Evolutionary conservation across 2,888 invertebrate genomes (phyloP).

Genomic region (Drosophila mimica): DNA sequence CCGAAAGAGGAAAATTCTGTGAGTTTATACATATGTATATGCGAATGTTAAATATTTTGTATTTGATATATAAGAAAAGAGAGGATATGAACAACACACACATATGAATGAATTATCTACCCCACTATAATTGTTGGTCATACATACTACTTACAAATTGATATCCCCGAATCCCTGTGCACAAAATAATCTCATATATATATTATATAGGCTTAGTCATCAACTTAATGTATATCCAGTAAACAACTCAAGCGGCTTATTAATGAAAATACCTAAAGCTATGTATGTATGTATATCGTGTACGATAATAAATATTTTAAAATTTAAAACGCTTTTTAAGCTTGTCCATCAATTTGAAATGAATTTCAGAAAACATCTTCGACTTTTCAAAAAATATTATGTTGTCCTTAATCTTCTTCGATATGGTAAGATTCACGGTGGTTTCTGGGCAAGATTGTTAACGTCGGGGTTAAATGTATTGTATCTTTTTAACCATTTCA

Average conservation of each 20-base stretch:
- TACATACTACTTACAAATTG: slow-evolving; percentile 12
- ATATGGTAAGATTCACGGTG: not conserved
- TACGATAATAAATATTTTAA: slow-evolving; percentile 65
- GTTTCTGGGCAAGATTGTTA: not conserved
- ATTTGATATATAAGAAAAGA: slow-evolving; percentile 36
- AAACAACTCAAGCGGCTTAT: slow-evolving; percentile 60
- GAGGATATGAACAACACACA: slow-evolving; percentile 49
- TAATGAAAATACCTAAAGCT: slow-evolving; percentile 46
- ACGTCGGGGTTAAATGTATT: not conserved
- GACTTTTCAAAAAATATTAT: too few relatives aligned
- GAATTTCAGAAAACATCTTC: not conserved
- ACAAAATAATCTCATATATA: slow-evolving; percentile 62
- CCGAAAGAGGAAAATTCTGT: slow-evolving; percentile 27
- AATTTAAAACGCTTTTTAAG: slow-evolving; percentile 20
- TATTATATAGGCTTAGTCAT: slow-evolving; percentile 36
- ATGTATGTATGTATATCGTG: slow-evolving; percentile 65
- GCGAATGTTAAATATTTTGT: slow-evolving; percentile 74
- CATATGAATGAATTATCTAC: slow-evolving; percentile 60
- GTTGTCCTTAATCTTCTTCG: too few relatives aligned
- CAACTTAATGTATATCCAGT: slow-evolving; percentile 67
- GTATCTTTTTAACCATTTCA: not conserved
- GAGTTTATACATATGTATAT: slow-evolving; percentile 52
- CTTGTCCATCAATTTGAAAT: not conserved
- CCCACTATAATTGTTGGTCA: slow-evolving; percentile 52
- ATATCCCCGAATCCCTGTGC: slow-evolving; percentile 39